These are phyloP conservation scores for Anoplophora glabripennis DNA, from an alignment of 1,140 invertebrate species.

Conservation along the genomic window DNA sequence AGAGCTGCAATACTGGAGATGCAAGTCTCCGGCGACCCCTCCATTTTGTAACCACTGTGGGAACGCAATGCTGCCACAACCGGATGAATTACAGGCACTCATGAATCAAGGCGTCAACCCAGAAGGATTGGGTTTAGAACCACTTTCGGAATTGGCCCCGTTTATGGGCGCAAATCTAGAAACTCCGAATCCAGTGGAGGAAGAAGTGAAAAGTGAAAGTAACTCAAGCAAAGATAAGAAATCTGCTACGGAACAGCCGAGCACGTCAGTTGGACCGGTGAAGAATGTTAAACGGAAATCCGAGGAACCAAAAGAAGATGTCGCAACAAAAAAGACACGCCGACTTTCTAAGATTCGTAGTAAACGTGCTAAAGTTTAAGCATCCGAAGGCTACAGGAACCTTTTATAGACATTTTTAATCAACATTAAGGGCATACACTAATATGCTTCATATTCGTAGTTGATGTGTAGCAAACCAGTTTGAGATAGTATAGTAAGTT, in stretches of 20 bases:
- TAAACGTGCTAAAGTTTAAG: constrained; percentile 14
- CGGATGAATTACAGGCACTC: constrained; percentile 59
- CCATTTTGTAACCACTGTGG: constrained; percentile 59
- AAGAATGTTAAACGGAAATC: constrained; percentile 6
- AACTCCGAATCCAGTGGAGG: neutral
- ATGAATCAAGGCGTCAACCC: constrained; percentile 61
- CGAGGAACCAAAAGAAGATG: constrained; percentile 8
- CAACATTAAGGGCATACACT: constrained; percentile 15
- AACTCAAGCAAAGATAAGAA: neutral
- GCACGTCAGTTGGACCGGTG: constrained; percentile 6
- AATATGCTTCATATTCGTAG: constrained; percentile 20
- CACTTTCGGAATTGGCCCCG: neutral
- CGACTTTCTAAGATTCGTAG: constrained; percentile 11
- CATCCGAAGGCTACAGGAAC: neutral
- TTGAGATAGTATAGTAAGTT: constrained; percentile 9
- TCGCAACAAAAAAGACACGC: constrained; percentile 9
- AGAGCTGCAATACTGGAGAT: constrained; percentile 84
- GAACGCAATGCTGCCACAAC: constrained; percentile 54
- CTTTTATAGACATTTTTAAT: neutral
- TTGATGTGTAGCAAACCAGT: constrained; percentile 19
- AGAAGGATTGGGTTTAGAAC: constrained; percentile 49
- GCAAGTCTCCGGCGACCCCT: constrained; percentile 73
- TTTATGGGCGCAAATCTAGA: neutral
- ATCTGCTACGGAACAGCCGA: neutral
- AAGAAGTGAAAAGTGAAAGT: neutral